Base-by-base conservation (phyloP, 2,888 invertebrate species). In the Chloroclystis v-ata region DNA sequence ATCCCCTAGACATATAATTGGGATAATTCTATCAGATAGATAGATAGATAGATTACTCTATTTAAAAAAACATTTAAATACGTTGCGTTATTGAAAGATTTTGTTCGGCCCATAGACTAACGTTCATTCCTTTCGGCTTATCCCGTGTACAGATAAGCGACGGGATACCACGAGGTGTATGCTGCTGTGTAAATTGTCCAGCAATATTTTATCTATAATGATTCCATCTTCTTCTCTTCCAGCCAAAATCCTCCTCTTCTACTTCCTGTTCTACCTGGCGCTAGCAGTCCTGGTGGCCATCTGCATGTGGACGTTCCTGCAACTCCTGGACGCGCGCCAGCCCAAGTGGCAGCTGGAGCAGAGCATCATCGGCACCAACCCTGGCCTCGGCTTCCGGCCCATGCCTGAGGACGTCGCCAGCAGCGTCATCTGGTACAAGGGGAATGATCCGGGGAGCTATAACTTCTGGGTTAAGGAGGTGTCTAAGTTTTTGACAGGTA, bases 171-270 rank as follows among this genome's bases (percentile, higher is more conserved):
- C n/a, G n/a, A n/a, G n/a, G n/a, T n/a, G n/a, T n/a, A n/a, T n/a
- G n/a, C n/a, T n/a, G n/a, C n/a, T n/a, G n/a, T n/a, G n/a, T n/a
- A n/a, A n/a, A n/a, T n/a, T n/a, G n/a, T n/a, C n/a, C n/a, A n/a
- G n/a, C n/a, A n/a, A n/a, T n/a, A n/a, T n/a, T n/a, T n/a, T n/a
- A n/a, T 26, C 1, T 8, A 8, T 3, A 26, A 9, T 28, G 10
- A 28, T 1, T 28, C 10, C 28, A 28, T 2, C n/a, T 10, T 28
- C 16, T 37, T 43, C 62, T 43, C 54, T 79, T 92, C 33, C 90
- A 97, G 97, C 93, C 52, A 97, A 98, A 90, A 97, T 99, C 73
- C 91, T 93, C 43, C 82, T 96, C n/a, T 99, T 99, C 90, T 99
- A 99, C 89, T 86, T 96, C 65, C 91, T 96, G 65, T 99, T 98